Conservation (phyloP, 1,140 invertebrate species). For the Zaprionus camerounensis region DNA sequence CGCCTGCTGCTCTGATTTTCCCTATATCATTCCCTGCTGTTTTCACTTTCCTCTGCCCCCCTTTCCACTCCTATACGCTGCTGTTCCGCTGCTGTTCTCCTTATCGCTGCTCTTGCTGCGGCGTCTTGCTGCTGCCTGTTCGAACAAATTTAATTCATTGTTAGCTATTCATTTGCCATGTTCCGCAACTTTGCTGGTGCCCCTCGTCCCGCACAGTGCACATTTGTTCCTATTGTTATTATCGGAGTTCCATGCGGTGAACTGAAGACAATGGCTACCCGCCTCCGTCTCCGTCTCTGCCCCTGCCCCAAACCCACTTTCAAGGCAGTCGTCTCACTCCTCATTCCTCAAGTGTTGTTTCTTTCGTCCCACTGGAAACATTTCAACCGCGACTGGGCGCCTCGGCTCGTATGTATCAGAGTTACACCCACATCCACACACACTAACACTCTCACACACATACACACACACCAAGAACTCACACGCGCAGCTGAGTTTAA, state of each 20-base stretch:
- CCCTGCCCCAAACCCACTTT: background rate
- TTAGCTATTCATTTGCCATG: constrained; percentile 65
- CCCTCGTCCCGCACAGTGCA: constrained; percentile 8
- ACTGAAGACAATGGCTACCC: constrained; percentile 18
- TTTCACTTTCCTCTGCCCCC: background rate
- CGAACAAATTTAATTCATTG: constrained; percentile 71
- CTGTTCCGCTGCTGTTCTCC: background rate
- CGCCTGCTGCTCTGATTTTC: constrained; percentile 43
- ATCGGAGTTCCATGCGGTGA: constrained; percentile 27
- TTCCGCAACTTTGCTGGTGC: constrained; percentile 39
- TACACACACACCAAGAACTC: constrained; percentile 4
- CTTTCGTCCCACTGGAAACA: constrained; percentile 27
- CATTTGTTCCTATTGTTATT: constrained; percentile 30
- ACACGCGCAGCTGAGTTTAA: constrained; percentile 30
- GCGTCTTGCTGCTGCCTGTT: constrained; percentile 20
- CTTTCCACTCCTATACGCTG: background rate
- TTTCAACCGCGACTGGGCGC: constrained; percentile 35
- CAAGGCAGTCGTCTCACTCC: background rate
- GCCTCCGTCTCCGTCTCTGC: background rate
- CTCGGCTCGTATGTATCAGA: constrained; percentile 5
- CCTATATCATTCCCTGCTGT: constrained; percentile 16
- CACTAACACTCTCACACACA: background rate
- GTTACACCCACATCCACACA: background rate
- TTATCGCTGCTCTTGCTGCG: constrained; percentile 11
- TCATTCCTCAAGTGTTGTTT: background rate